Base-by-base conservation (phyloP, 92 coral and sea anemone genomes). In the Ricordea florida region DNA sequence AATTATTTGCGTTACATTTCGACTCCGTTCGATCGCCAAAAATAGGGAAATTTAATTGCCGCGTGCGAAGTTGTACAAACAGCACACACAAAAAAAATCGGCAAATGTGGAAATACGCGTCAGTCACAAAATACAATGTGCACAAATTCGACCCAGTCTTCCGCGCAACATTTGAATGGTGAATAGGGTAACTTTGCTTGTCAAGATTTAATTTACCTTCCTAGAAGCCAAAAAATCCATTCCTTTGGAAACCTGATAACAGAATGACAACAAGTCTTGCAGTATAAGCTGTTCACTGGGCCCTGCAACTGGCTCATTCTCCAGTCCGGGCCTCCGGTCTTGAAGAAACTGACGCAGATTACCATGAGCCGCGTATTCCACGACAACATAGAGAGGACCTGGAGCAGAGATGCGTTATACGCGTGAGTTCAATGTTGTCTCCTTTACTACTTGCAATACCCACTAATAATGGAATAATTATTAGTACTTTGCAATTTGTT, bases 371-470 rank as follows among this genome's bases (percentile, higher is more conserved):
- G 97, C 97, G 79, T 70, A 91, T 64, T 91, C 97, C 14, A 84
- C 93, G 6, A 91, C 79, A 0, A 88, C 91, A 17, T 74, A 83
- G 58, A 91, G 69, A 45, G 97, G 97, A 10, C 97, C 97, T 91
- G 76, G 27, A 56, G 61, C n/a, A n/a, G n/a, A n/a, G n/a, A n/a
- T n/a, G n/a, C n/a, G n/a, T n/a, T n/a, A n/a, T n/a, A n/a, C n/a
- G n/a, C n/a, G n/a, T n/a, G n/a, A n/a, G n/a, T n/a, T n/a, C n/a
- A n/a, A n/a, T n/a, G n/a, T n/a, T n/a, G n/a, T n/a, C n/a, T n/a
- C n/a, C n/a, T n/a, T n/a, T n/a, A n/a, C n/a, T n/a, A n/a, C n/a
- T n/a, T n/a, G n/a, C n/a, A n/a, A n/a, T n/a, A n/a, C n/a, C n/a
- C n/a, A n/a, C n/a, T n/a, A n/a, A n/a, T n/a, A n/a, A n/a, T n/a